Evolutionary conservation across 2,113 vertebrate species (phyloP).

Genomic region (Trinectes maculatus): DNA sequence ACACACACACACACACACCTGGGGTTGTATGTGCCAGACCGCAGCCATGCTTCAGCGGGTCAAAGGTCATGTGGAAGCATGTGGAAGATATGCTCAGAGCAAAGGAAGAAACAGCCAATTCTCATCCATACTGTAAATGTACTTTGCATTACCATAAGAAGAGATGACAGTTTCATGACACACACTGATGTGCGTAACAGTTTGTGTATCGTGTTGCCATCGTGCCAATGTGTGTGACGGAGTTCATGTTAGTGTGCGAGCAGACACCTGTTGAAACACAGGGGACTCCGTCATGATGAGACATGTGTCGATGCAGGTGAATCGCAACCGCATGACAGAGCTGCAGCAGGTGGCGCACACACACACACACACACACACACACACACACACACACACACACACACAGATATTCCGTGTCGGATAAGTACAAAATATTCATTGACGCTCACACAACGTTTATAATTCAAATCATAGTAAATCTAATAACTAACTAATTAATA

Average conservation of each 20-base stretch:
- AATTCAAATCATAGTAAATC: too few relatives aligned
- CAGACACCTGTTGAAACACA: conserved; percentile 74
- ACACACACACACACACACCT: conserved; percentile 60
- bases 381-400: neutral
- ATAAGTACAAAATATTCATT: too few relatives aligned
- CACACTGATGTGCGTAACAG: neutral
- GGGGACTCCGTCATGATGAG: conserved; percentile 66
- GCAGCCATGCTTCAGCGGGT: conserved; percentile 47
- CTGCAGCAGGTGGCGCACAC: conserved; percentile 57
- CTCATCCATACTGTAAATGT: too few relatives aligned
- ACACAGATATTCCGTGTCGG: neutral
- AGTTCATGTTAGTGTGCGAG: conserved; percentile 40
- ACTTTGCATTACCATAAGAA: too few relatives aligned
- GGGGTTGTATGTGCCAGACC: conserved; percentile 30
- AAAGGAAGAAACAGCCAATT: conserved; percentile 6
- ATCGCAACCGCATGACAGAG: conserved; percentile 44
- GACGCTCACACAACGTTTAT: neutral
- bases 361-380: neutral
- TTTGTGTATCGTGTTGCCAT: neutral
- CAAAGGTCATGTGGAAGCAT: conserved; percentile 31
- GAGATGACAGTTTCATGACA: neutral
- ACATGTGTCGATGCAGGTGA: conserved; percentile 68
- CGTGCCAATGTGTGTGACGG: conserved; percentile 25
- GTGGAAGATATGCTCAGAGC: conserved; percentile 22
- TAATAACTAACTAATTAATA: too few relatives aligned